phyloP scores from a whole-genome alignment of 2,797 vertebrate genomes.

The Darevskia nairensis region DNA sequence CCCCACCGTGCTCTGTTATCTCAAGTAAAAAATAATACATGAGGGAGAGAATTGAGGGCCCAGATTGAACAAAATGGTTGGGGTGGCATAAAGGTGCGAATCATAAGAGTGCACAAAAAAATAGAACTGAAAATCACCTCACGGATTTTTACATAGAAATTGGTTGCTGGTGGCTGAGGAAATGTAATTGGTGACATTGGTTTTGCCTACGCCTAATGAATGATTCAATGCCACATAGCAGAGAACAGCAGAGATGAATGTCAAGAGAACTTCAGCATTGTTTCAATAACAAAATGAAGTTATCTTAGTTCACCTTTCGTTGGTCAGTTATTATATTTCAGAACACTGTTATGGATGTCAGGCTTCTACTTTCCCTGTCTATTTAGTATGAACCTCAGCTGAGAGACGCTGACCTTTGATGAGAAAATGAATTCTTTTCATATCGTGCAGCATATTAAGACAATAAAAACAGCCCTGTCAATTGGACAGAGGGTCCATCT shows the following conservation, averaged over 20 bases:
- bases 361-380: neutral
- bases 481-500: no score
- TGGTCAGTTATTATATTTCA: neutral
- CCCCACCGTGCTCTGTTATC: neutral
- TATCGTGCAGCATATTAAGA: no score
- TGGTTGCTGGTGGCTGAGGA: neutral
- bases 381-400: neutral
- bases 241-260: neutral
- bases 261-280: neutral
- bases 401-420: neutral
- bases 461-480: no score
- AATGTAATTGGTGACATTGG: neutral
- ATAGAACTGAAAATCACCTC: neutral
- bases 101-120: neutral
- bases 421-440: no score
- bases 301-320: neutral
- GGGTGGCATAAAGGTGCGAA: neutral
- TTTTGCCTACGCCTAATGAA: neutral
- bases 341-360: neutral
- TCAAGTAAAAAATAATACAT: neutral
- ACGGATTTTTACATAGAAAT: neutral
- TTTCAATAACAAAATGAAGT: neutral
- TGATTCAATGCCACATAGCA: neutral
- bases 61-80: neutral
- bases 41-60: neutral